phyloP scores from a whole-genome alignment of 2,113 vertebrate genomes.

The Danionella cerebrum region DNA sequence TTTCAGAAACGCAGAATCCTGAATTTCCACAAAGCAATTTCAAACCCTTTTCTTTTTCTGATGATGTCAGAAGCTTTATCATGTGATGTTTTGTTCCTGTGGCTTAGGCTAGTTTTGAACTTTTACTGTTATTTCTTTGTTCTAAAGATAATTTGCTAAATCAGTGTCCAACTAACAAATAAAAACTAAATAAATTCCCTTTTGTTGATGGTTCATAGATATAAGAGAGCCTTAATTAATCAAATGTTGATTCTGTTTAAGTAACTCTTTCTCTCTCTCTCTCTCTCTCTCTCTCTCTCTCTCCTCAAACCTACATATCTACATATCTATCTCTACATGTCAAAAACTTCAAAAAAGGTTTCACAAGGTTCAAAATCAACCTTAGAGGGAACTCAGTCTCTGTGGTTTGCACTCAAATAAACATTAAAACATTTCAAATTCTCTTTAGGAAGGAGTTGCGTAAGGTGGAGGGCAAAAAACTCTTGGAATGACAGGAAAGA shows the following conservation, averaged over 20 bases:
- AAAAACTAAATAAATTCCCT: no score
- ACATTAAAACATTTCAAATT: background rate
- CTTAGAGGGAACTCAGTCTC: background rate
- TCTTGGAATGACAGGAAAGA: no score
- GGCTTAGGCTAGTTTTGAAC: no score
- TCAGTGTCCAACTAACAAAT: no score
- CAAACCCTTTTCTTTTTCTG: background rate
- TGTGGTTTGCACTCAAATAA: background rate
- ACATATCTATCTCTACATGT: background rate
- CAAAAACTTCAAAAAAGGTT: background rate
- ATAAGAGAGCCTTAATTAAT: no score
- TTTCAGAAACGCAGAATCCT: background rate
- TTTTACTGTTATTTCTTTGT: no score
- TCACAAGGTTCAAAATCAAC: conserved; percentile 4
- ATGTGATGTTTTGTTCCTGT: background rate
- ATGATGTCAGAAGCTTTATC: background rate
- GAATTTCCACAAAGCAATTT: background rate
- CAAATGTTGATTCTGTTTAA: no score
- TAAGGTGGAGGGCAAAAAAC: background rate
- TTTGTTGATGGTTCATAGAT: no score
- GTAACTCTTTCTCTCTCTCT: no score
- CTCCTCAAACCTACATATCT: background rate
- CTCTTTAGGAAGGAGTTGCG: background rate
- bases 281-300: background rate
- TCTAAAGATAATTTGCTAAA: no score